Evolutionary conservation across 2,113 vertebrate genomes (phyloP), one percentile per base, ranked within the genome.

Genomic region (Melanerpes formicivorus): DNA sequence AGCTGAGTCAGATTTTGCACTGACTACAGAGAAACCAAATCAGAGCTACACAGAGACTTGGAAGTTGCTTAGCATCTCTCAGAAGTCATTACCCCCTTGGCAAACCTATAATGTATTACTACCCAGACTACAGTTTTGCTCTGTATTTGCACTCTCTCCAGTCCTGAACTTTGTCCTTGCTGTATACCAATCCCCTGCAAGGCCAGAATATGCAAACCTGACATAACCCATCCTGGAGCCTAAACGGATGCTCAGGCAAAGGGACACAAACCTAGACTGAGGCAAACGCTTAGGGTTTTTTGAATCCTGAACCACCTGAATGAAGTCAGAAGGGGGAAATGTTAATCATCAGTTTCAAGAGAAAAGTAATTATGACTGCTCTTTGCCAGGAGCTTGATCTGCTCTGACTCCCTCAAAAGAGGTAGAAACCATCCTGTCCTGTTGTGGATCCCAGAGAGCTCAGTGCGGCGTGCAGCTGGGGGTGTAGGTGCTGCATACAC

Each of bases 211-310:
- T 5, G 25, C 46, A 84, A 58, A 75, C 16, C 32, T 64, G 48
- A 69, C 1, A 1, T 46, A 65, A 78, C 2, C 13, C 19, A 74
- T 26, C 21, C 48, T 0, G 0, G 3, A 42, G 54, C 14, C 67
- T 10, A 18, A 44, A 84, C 50, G 10, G 67, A 56, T 72, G 44
- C 44, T 80, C 59, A 64, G 54, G 58, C 3, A 3, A 76, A 76
- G 55, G 2, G 42, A 37, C 30, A 84, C 26, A 50, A 74, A n/a
- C 40, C 26, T 37, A 54, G 13, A 23, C 25, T 52, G 23, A 14
- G 22, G 5, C 3, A 92, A 85, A 48, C 34, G 6, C 5, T 18
- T 40, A 10, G 52, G 26, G 14, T 48, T 50, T 25, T 69, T 6
- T 13, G 1, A 92, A 66, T 87, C 32, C 27, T 50, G 44, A 93